Base-by-base conservation (phyloP, 2,797 vertebrate genomes). In the Acanthurus lineatus region DNA sequence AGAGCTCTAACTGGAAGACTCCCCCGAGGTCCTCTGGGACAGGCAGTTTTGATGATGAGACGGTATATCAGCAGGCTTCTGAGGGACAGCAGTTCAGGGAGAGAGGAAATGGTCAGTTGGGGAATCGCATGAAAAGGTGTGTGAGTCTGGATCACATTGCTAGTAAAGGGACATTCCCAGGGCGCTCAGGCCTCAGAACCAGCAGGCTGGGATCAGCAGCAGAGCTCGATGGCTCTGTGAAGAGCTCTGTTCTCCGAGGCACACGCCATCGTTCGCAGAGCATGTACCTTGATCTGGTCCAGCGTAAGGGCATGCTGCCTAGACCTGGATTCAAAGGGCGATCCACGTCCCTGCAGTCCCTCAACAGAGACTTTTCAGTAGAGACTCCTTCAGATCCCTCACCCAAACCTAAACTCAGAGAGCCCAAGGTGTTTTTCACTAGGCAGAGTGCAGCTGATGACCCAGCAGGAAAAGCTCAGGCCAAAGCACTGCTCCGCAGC, bases 271-370 rank as follows among this genome's bases (percentile, higher is more conserved):
- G 25, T 15, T 91, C 91, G 0, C 89, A 90, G 74, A 95, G 90
- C 73, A 81, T 92, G 88, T 95, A 95, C 76, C 74, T 92, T 17
- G 93, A 95, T 62, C 85, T 95, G 9, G 75, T 95, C 54, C 85
- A 89, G 4, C 93, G 79, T 17, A 93, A 91, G 35, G 90, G 91
- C 17, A 69, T 73, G 4, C 42, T 90, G 20, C 64, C 86, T 8
- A 70, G 75, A 79, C 44, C 79, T n/a, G 84, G 78, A 69, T 81
- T 89, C 72, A 91, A 86, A 78, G 60, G 79, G 60, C 90, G 70
- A 19, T 94, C 92, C 3, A 35, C 73, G 54, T 95, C 95, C 4
- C 57, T 94, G 57, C 93, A 94, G 84, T 94, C 89, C 17, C 82
- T 95, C 68, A 91, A 83, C 49, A 69, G 70, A 74, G 92, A 95